These are phyloP conservation scores for Pseudotriccus pelzelni DNA, from an alignment of 2,797 vertebrate genomes.

Conservation along the genomic window DNA sequence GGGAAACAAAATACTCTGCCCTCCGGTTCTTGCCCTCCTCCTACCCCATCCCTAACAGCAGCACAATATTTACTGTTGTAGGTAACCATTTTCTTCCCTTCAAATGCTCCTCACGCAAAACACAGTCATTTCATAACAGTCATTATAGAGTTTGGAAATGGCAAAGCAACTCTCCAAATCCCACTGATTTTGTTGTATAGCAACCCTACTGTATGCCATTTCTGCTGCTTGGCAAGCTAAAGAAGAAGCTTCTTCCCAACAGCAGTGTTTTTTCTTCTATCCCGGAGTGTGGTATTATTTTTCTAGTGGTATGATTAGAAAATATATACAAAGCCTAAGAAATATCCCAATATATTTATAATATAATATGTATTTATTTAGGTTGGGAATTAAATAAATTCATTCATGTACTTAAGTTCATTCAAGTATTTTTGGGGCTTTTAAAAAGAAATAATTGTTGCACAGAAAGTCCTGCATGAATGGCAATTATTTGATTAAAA, in stretches of 20 bases:
- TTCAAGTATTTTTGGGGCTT: slow-evolving; percentile 26
- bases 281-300: slow-evolving; percentile 34
- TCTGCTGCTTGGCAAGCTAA: slow-evolving; percentile 53
- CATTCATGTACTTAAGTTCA: slow-evolving; percentile 28
- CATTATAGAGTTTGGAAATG: neutral
- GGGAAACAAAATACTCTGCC: neutral
- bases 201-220: slow-evolving; percentile 14
- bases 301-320: slow-evolving; percentile 54
- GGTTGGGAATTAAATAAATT: slow-evolving; percentile 39
- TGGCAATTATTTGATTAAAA: slow-evolving; percentile 68
- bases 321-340: slow-evolving; percentile 49
- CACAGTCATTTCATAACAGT: neutral
- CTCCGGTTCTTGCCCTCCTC: neutral
- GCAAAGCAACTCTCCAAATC: slow-evolving; percentile 40
- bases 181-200: slow-evolving; percentile 32
- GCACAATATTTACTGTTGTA: neutral
- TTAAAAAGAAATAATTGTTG: slow-evolving; percentile 50
- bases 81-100: slow-evolving; percentile 27
- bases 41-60: neutral
- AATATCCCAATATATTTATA: slow-evolving; percentile 51
- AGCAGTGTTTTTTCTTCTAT: slow-evolving; percentile 46
- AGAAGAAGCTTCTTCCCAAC: slow-evolving; percentile 57
- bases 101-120: slow-evolving; percentile 10
- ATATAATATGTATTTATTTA: slow-evolving; percentile 1
- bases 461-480: slow-evolving; percentile 11